Base-by-base conservation (phyloP, 2,888 invertebrate genomes). In the Trachelus tabidus region DNA sequence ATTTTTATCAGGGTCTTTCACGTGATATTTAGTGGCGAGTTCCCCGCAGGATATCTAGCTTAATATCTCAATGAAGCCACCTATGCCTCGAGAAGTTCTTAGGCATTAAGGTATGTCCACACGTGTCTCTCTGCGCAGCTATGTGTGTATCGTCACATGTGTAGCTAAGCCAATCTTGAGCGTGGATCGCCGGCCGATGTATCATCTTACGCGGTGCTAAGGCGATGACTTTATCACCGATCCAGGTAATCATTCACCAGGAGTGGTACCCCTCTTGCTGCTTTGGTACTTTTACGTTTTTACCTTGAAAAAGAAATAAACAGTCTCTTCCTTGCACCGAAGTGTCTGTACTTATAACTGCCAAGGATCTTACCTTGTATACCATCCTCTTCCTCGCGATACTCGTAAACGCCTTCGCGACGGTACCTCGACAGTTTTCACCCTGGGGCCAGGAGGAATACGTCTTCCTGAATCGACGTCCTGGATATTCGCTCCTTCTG, bases 151-250 rank as follows among this genome's bases (percentile, higher is more conserved):
- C 56, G 56, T 56, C 56, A 23, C 23, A 9, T 56, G 23, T 9
- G 56, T 56, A 56, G 56, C 23, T 23, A 56, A 56, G 56, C 56
- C 56, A 90, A 90, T 91, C 91, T 91, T 85, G 85, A 79, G 84
- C 81, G 85, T 83, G 84, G 88, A 91, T 91, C 90, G 86, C 88
- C 87, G 88, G 84, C 88, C 91, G 89, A 91, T 91, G 91, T 91
- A 91, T 91, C 90, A 91, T 91, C 90, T 91, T 91, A 91, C 91
- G 86, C 85, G 88, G 88, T 87, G 88, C 89, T 88, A 89, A 90
- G 89, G 90, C 91, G 91, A 91, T 90, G 91, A 91, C 91, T 91
- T 91, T 91, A 91, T 91, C 91, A 87, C 90, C 90, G 89, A 91
- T 91, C 91, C 87, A 84, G 84, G 87, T 85, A 87, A 89, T 89